Evolutionary conservation across 2,113 vertebrate species (phyloP), one percentile per base, ranked within the genome.

Genomic region (Cottus gobio): DNA sequence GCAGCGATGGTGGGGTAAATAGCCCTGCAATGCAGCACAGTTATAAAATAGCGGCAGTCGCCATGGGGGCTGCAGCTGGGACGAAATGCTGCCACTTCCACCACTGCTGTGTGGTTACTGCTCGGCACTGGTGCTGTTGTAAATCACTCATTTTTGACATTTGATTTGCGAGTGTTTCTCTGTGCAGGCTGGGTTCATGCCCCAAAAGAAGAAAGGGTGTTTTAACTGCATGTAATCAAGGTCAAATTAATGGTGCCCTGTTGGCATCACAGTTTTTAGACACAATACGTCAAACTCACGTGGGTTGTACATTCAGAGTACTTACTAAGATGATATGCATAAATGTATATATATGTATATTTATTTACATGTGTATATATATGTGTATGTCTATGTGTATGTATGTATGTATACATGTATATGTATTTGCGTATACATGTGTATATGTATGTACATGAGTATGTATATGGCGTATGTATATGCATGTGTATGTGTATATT

Each of bases 1-100:
- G 26, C 83, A 88, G 74, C 63, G 76, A 65, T 71, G 66, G 4
- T 58, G 62, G 64, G 82, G 58, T 20, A 48, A 77, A 70, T 67
- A 88, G 67, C 82, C 77, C 87, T 87, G 90, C 91, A 92, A 90
- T 93, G 91, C 91, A 92, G 89, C 84, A 89, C 73, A 71, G 73
- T 83, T 77, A 84, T 80, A 83, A 87, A 89, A 90, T 79, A 71
- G 77, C 79, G 75, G 56, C 80, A 76, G 75, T 42, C 31, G 15
- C 52, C 76, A 31, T 56, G 30, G 74, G 60, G 31, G 71, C 71
- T 81, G 79, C 73, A 83, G 70, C 80, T 68, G 50, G 84, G 80
- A 67, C 22, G 24, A 48, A 79, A 80, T 5, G 2, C 42, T 70
- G 36, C 57, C 73, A 62, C 48, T 64, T 58, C 30, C 15, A 34